A percentile compares a stretch with the other conserved stretches of the same genome.
Evolutionary conservation across 1,140 invertebrate genomes (phyloP).

Genomic region (Tachypleus tridentatus): DNA sequence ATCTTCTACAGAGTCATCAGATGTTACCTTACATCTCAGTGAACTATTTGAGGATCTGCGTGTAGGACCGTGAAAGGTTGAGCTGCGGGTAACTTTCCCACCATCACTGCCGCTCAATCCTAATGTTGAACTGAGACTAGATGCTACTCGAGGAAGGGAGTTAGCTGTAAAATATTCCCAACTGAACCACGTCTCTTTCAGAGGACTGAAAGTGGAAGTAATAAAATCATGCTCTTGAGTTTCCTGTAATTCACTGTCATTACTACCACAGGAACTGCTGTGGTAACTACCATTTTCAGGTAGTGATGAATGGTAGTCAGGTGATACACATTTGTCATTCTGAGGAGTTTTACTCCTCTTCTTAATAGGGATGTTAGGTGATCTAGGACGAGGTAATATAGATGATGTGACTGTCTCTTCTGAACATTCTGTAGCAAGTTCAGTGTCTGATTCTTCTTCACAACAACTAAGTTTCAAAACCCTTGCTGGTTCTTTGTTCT

Average conservation of each 20-base stretch:
- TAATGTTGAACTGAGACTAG: not conserved
- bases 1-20: slow-evolving; percentile 1
- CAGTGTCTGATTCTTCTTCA: slow-evolving; percentile 17
- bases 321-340: not conserved
- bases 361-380: slow-evolving; percentile 29
- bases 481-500: not conserved
- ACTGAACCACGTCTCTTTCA: slow-evolving; percentile 21
- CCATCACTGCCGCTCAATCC: not conserved
- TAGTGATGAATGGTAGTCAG: too few species aligned
- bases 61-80: slow-evolving; percentile 21
- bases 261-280: not conserved
- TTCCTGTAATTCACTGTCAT: slow-evolving; percentile 5
- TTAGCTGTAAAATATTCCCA: slow-evolving; percentile 12
- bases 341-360: slow-evolving; percentile 2
- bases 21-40: not conserved
- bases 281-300: too few species aligned
- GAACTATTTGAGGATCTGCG: slow-evolving; percentile 11
- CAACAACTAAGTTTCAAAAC: slow-evolving; percentile 14
- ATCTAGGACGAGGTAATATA: slow-evolving; percentile 23
- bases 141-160: slow-evolving; percentile 10
- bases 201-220: slow-evolving; percentile 20
- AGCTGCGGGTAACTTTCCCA: slow-evolving; percentile 19
- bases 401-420: too few species aligned
- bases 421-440: slow-evolving; percentile 7
- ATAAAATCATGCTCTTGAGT: slow-evolving; percentile 12